Evolutionary conservation across 2,113 vertebrate genomes (phyloP).

Genomic region (Hyperoodon ampullatus): DNA sequence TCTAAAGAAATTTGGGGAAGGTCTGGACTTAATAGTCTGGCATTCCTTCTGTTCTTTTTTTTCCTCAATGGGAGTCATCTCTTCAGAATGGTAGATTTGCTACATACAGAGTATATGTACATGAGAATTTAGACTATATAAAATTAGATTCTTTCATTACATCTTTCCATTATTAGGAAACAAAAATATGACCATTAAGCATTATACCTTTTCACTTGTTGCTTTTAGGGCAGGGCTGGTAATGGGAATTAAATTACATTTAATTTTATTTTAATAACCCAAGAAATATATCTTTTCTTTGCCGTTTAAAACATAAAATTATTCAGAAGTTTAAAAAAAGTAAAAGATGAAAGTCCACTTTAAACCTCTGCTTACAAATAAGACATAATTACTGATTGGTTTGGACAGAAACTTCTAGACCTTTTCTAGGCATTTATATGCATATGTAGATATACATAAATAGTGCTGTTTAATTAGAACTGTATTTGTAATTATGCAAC

Average conservation of each 20-base stretch:
- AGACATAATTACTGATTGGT: neutral
- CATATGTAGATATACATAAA: neutral
- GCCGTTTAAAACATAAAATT: neutral
- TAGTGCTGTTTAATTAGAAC: neutral
- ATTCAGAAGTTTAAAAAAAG: neutral
- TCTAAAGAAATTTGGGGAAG: neutral
- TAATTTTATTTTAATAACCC: conserved; percentile 25
- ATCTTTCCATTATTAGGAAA: neutral
- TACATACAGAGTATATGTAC: neutral
- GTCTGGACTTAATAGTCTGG: neutral
- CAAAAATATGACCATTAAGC: neutral
- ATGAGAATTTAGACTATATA: neutral
- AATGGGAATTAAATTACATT: neutral
- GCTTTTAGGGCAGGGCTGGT: neutral
- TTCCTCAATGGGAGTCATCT: neutral
- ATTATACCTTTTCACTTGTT: neutral
- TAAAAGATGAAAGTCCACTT: neutral
- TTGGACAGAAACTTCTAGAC: neutral
- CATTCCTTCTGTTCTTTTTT: neutral
- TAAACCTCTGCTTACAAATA: neutral
- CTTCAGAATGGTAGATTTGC: neutral
- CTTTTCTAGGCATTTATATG: neutral
- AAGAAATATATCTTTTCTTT: neutral
- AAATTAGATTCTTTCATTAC: neutral
- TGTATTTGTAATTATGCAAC: neutral